phyloP scores from a whole-genome alignment of 2,888 invertebrate genomes.

The Balanococcus diminutus region DNA sequence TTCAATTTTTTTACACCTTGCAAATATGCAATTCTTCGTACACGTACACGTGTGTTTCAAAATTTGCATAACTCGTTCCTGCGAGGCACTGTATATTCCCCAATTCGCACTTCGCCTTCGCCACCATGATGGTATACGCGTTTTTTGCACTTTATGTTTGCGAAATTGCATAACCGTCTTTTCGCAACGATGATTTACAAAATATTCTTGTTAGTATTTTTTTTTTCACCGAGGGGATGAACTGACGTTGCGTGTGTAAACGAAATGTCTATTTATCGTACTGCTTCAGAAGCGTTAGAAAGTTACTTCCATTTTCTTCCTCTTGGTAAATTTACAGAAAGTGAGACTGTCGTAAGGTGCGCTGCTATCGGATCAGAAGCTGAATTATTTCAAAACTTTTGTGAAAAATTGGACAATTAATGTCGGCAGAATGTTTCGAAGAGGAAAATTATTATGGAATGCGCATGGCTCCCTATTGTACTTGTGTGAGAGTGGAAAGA shows the following conservation, averaged over 20 bases:
- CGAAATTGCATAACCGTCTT: not conserved
- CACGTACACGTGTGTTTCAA: not conserved
- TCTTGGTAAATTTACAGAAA: not conserved
- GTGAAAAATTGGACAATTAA: not conserved
- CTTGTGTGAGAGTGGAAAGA: not conserved
- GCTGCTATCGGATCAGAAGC: not conserved
- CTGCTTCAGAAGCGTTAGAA: not conserved
- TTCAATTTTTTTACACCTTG: not conserved
- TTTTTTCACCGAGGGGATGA: not conserved
- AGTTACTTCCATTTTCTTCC: not conserved
- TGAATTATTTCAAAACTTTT: not conserved
- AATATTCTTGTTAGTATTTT: not conserved
- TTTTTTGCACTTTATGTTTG: not conserved
- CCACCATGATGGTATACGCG: not conserved
- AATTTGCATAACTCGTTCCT: slow-evolving; percentile 20
- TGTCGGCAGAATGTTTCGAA: not conserved
- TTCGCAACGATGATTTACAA: not conserved
- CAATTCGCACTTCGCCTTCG: not conserved
- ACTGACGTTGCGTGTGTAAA: not conserved
- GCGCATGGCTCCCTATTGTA: not conserved
- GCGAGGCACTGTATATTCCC: not conserved
- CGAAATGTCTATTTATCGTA: not conserved
- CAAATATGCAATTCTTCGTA: not conserved
- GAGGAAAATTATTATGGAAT: not conserved
- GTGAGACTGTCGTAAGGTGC: not conserved